Evolutionary conservation across 2,113 vertebrate species (phyloP), one percentile per base, ranked within the genome.

Genomic region (Forbesichthys agassizii): DNA sequence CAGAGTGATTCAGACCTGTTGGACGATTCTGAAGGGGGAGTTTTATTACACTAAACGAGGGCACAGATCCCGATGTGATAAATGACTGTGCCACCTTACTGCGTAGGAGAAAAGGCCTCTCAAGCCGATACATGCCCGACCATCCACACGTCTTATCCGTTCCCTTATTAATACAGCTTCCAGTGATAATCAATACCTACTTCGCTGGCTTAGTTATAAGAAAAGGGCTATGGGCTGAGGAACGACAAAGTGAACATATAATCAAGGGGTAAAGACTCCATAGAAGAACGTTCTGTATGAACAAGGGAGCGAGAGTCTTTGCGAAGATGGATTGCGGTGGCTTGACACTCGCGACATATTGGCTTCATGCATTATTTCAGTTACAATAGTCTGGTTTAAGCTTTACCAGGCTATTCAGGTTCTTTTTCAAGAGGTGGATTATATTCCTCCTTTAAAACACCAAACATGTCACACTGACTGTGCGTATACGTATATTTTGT

Each of bases 1-100:
- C 95, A 95, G 95, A 97, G 95, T 95, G 96, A 97, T 96, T 98
- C 95, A 96, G 96, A 96, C 96, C 95, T 96, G 96, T 96, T 96
- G 95, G 95, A 96, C 95, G 94, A 94, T 97, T 95, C 94, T 93
- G 96, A 99, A 96, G 96, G 96, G 87, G 95, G 96, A 96, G 94
- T 98, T 99, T 98, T 98, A 99, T 99, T 98, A 99, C 96, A 96
- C 94, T 83, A 88, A 94, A 96, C 94, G 95, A 95, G 95, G 95
- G 94, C 94, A 95, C 93, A 95, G 96, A 98, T 98, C 96, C 95
- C 93, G 90, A 72, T 88, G 93, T 99, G 97, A 98, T 98, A 96
- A 98, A 99, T 97, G 95, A 96, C 93, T 92, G 93, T 94, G 94
- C 94, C 94, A 94, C 94, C 94, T 94, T 88, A 93, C 93, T 89